These are phyloP conservation scores for Trissolcus basalis DNA, from an alignment of 1,140 invertebrate species.

Conservation along the genomic window DNA sequence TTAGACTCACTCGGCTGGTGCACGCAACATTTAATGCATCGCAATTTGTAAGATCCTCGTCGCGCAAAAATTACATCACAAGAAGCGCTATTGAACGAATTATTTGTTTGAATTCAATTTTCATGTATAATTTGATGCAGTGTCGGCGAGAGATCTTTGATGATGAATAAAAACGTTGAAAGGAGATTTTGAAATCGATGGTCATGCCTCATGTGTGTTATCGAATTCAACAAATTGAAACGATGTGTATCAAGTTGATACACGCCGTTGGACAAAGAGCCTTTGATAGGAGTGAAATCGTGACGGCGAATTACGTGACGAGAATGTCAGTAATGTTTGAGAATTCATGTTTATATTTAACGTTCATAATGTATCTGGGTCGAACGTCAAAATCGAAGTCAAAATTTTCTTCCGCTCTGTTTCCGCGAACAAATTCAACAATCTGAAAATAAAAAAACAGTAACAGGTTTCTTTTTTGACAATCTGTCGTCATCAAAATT, in stretches of 20 bases:
- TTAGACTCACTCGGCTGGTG: conserved; percentile 62
- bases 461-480: no score
- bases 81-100: background rate
- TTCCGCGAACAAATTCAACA: no score
- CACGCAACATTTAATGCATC: conserved; percentile 61
- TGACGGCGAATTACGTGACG: conserved; percentile 56
- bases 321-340: conserved; percentile 39
- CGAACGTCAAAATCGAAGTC: conserved; percentile 43
- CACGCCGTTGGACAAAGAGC: conserved; percentile 37
- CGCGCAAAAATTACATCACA: background rate
- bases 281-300: conserved; percentile 56
- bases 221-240: conserved; percentile 31
- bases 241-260: conserved; percentile 20
- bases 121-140: no score
- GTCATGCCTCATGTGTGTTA: conserved; percentile 13
- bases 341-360: conserved; percentile 54
- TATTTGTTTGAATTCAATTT: no score
- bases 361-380: conserved; percentile 49
- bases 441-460: no score
- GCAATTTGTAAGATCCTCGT: conserved; percentile 64
- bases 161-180: no score
- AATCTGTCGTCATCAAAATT: no score
- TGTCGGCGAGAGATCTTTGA: no score
- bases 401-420: no score
- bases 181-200: no score